Evolutionary conservation across 2,797 vertebrate species (phyloP).

Genomic region (Passerculus sandwichensis): DNA sequence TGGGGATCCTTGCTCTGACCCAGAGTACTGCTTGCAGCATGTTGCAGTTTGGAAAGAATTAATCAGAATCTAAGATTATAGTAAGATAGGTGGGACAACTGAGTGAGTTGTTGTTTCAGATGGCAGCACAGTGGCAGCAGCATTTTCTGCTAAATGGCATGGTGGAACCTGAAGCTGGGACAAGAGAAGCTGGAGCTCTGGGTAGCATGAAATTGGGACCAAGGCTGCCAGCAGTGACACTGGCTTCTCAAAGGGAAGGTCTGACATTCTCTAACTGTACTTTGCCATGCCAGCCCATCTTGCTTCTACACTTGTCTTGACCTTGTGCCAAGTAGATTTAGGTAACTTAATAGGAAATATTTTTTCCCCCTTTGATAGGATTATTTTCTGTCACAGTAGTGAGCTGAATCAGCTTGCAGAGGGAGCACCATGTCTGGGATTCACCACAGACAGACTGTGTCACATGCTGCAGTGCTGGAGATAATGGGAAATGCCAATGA

Average conservation of each 20-base stretch:
- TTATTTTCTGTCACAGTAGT: not conserved
- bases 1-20: not conserved
- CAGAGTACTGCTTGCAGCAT: accelerated
- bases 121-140: not conserved
- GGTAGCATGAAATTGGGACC: not conserved
- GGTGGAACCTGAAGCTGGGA: not conserved
- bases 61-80: not conserved
- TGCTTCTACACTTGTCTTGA: not conserved
- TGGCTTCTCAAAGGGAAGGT: not conserved
- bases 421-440: not conserved
- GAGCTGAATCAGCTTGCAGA: not conserved
- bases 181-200: not conserved
- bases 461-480: not conserved
- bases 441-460: not conserved
- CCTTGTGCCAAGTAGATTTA: not conserved
- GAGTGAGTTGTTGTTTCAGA: not conserved
- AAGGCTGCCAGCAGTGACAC: not conserved
- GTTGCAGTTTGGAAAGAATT: not conserved
- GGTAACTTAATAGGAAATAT: not conserved
- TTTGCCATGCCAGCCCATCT: not conserved
- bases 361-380: not conserved
- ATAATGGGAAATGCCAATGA: not conserved
- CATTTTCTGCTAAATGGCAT: not conserved
- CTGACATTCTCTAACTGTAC: not conserved
- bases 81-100: not conserved